Evolutionary conservation across 1,140 invertebrate genomes (phyloP).

Genomic region (Drosophila nigromelanica): DNA sequence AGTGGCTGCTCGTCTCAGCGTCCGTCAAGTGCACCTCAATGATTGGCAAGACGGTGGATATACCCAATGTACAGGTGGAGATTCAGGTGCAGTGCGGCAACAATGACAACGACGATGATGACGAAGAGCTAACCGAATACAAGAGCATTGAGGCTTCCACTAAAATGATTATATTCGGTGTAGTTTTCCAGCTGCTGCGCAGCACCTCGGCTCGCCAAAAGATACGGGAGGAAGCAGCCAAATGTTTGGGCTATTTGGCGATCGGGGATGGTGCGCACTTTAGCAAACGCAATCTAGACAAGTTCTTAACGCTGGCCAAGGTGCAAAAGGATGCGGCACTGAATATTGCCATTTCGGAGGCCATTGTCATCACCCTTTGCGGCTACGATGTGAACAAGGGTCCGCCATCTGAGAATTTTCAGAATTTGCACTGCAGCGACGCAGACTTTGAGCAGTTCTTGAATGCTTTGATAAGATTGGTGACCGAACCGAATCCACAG

Average conservation of each 20-base stretch:
- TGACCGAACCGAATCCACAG: slow-evolving; percentile 91
- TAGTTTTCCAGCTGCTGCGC: slow-evolving; percentile 70
- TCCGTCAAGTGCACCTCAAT: slow-evolving; percentile 82
- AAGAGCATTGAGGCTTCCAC: slow-evolving; percentile 66
- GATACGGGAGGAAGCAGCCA: slow-evolving; percentile 77
- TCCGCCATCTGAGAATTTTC: slow-evolving; percentile 87
- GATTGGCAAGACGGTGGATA: slow-evolving; percentile 76
- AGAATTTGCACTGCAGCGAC: slow-evolving; percentile 84
- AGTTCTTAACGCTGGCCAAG: slow-evolving; percentile 73
- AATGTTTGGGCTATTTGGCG: slow-evolving; percentile 79
- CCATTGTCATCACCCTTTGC: slow-evolving; percentile 73
- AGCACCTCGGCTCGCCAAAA: slow-evolving; percentile 72
- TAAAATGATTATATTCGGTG: slow-evolving; percentile 71
- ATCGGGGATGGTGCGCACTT: slow-evolving; percentile 82
- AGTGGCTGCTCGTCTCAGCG: slow-evolving; percentile 77
- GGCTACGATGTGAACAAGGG: slow-evolving; percentile 85
- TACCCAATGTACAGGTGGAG: slow-evolving; percentile 77
- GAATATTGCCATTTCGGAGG: slow-evolving; percentile 83
- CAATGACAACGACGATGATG: slow-evolving; percentile 56
- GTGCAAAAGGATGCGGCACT: slow-evolving; percentile 79
- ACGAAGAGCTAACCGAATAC: slow-evolving; percentile 68
- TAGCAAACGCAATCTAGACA: slow-evolving; percentile 73
- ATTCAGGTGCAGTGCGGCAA: slow-evolving; percentile 52
- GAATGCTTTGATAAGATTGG: slow-evolving; percentile 88
- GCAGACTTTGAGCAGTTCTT: slow-evolving; percentile 88